Percentiles rank a stretch among this genome's conserved stretches.
Evolutionary conservation across 2,797 vertebrate genomes (phyloP).

Genomic region (Acestrorhynchus altus): DNA sequence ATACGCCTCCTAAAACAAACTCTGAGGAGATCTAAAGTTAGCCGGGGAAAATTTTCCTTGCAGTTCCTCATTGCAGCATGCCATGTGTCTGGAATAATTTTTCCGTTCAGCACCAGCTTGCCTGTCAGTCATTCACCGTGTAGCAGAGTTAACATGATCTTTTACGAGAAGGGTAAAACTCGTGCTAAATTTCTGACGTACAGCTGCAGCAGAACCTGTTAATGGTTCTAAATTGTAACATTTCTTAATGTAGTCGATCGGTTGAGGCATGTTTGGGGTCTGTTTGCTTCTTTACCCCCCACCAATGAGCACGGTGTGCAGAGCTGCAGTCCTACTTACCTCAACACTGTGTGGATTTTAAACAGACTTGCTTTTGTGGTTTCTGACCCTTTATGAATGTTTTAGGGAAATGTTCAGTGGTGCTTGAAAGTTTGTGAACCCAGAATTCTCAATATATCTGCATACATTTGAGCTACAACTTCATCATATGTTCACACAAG

Average conservation of each 20-base stretch:
- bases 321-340: too few relatives aligned
- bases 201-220: slow-evolving; percentile 22
- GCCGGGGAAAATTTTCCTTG: background rate
- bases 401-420: too few relatives aligned
- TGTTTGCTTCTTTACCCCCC: background rate
- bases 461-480: too few relatives aligned
- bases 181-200: slow-evolving; percentile 1
- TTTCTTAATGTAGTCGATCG: too few relatives aligned
- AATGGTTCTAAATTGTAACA: too few relatives aligned
- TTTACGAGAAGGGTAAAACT: slow-evolving; percentile 22
- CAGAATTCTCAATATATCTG: too few relatives aligned
- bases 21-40: slow-evolving; percentile 32
- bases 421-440: too few relatives aligned
- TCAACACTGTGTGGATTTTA: too few relatives aligned
- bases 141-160: slow-evolving; percentile 23
- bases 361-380: too few relatives aligned
- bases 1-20: slow-evolving; percentile 14
- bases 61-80: slow-evolving; percentile 25
- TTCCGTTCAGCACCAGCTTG: slow-evolving; percentile 5
- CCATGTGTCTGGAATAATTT: slow-evolving; percentile 2
- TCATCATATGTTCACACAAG: too few relatives aligned
- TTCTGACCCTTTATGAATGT: too few relatives aligned
- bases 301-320: too few relatives aligned
- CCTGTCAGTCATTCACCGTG: slow-evolving; percentile 34
- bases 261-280: background rate